A percentile compares a stretch with the other conserved stretches of the same genome.
phyloP scores from a whole-genome alignment of 2,113 vertebrate genomes.

The Hypomesus transpacificus region DNA sequence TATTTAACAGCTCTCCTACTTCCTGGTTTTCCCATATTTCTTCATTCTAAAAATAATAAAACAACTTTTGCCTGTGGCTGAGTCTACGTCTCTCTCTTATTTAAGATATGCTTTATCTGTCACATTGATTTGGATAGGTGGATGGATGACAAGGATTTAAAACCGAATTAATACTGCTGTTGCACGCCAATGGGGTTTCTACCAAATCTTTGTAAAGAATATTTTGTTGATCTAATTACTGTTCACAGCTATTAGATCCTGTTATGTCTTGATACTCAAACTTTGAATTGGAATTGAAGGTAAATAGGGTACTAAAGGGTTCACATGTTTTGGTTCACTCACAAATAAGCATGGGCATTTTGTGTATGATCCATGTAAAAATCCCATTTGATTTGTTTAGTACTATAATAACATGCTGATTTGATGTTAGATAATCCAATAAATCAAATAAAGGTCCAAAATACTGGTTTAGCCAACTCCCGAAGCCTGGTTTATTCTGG shows the following conservation, averaged over 20 bases:
- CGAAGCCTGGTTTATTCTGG: conserved; percentile 8
- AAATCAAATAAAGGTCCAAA: conserved; percentile 8
- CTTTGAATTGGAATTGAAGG: conserved; percentile 2
- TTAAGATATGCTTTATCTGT: conserved; percentile 15
- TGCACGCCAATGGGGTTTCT: conserved; percentile 28
- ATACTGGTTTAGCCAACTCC: neutral
- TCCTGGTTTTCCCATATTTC: conserved; percentile 37
- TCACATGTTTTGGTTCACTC: neutral
- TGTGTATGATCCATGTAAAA: conserved; percentile 7
- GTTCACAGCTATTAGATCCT: conserved; percentile 29
- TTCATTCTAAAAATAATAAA: conserved; percentile 27
- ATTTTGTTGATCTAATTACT: conserved; percentile 19
- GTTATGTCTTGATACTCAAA: conserved; percentile 27
- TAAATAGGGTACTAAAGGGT: neutral
- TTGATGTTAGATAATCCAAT: conserved; percentile 18
- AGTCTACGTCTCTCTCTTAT: conserved; percentile 19
- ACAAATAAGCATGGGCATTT: neutral
- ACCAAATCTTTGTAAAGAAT: conserved; percentile 22
- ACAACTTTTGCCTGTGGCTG: conserved; percentile 34
- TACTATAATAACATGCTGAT: conserved; percentile 8
- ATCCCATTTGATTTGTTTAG: conserved; percentile 6
- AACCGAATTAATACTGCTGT: conserved; percentile 31
- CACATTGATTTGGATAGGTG: conserved; percentile 37
- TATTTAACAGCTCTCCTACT: conserved; percentile 21
- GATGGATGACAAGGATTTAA: conserved; percentile 39